Evolutionary conservation across 1,140 invertebrate species (phyloP).

Genomic region (fruit fly (Drosophila melanogaster)): Release_6_plus_ISO1_MT NT_033779.5:3590501-3591000

Average conservation of each 20-base stretch:
- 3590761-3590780: constrained; percentile 7
- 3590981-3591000: constrained; percentile 51
- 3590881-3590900: constrained; percentile 50
- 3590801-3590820: constrained; percentile 18
- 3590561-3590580: not conserved
- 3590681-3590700: not conserved
- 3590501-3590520: constrained; percentile 54
- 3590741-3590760: constrained; percentile 14
- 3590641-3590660: not conserved
- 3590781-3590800: constrained; percentile 24
- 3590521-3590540: constrained; percentile 36
- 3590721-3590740: constrained; percentile 14
- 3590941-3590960: constrained; percentile 49
- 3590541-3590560: not conserved
- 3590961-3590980: constrained; percentile 22
- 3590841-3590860: constrained; percentile 64
- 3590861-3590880: constrained; percentile 60
- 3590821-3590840: constrained; percentile 67
- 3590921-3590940: constrained; percentile 73
- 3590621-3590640: not conserved
- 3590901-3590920: constrained; percentile 66
- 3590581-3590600: not conserved
- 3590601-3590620: not conserved
- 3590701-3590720: not conserved
- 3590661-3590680: too few relatives aligned